Evolutionary conservation across 2,888 invertebrate species (phyloP), one percentile per base, ranked within the genome.

Genomic region (Anthrax anthrax): DNA sequence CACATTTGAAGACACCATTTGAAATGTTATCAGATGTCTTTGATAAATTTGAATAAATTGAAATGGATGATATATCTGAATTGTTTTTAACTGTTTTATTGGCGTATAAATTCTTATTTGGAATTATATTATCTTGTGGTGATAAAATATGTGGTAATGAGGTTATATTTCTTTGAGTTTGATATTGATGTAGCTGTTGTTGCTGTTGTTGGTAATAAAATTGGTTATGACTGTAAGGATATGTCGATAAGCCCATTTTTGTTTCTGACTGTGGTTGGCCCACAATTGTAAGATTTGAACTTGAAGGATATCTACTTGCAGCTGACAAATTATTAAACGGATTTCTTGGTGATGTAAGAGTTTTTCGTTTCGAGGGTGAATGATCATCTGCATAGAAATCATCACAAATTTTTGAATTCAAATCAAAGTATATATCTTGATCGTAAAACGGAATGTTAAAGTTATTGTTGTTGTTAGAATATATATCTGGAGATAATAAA

Each of bases 241-340:
- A 32, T 12, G 29, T 12, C 8, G 9, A 12, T 32, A 12, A 12
- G 12, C 12, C 12, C 8, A 12, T 16, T 51, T 49, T 18, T 44
- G 44, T 39, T 44, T 52, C 44, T 47, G 44, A 41, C 13, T 27
- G 43, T 14, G 44, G 41, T 29, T 47, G 44, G 5, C 41, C 51
- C 29, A 51, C 46, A n/a, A 48, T 43, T 17, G 53, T 50, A 32
- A 53, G 44, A 46, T 53, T 52, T 19, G 52, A 53, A 37, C 52
- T 52, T 2, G 52, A 52, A 13, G 53, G 52, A 44, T 52, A 53
- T 27, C 53, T 49, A 37, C 43, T 50, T 19, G 48, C 44, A 18
- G 19, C 16, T 16, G 52, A 50, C 13, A 51, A 48, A 39, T 46
- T 49, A 34, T 44, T 50, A 16, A 51, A 51, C 18, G 48, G 42